A percentile compares a stretch with the other conserved stretches of the same genome.
phyloP scores from a whole-genome alignment of 2,888 invertebrate genomes.

The Argynnis bischoffii region DNA sequence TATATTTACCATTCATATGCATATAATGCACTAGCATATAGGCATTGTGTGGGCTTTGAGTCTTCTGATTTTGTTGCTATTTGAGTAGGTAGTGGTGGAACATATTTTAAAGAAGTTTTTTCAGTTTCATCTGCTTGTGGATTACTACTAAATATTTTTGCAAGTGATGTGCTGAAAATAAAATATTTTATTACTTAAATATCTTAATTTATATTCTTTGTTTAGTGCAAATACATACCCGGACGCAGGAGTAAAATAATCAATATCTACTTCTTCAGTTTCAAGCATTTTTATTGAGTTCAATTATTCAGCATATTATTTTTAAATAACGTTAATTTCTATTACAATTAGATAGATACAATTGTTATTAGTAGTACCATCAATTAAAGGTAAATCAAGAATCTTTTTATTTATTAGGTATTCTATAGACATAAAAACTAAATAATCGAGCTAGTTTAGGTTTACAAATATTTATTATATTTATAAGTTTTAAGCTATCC shows the following conservation, averaged over 20 bases:
- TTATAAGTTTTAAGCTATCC: too few relatives aligned
- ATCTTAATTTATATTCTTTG: neutral
- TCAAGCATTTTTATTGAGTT: constrained; percentile 49
- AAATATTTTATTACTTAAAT: neutral
- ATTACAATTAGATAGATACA: too few relatives aligned
- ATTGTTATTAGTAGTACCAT: too few relatives aligned
- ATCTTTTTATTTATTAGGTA: too few relatives aligned
- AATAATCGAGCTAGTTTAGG: too few relatives aligned
- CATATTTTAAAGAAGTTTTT: constrained; percentile 66
- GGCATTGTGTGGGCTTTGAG: constrained; percentile 55
- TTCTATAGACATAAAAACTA: too few relatives aligned
- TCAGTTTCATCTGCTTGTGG: constrained; percentile 47
- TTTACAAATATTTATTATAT: too few relatives aligned
- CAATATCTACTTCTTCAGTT: constrained; percentile 71
- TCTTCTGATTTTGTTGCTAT: constrained; percentile 48
- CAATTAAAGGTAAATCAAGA: too few relatives aligned
- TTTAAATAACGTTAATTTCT: neutral
- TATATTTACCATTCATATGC: constrained; percentile 68
- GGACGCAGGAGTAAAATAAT: constrained; percentile 71
- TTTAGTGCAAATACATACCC: constrained; percentile 47
- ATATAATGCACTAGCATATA: constrained; percentile 63
- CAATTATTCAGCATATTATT: neutral
- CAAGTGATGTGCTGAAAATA: constrained; percentile 65
- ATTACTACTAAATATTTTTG: constrained; percentile 62
- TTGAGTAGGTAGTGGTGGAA: constrained; percentile 57